Evolutionary conservation across 2,113 vertebrate species (phyloP), one percentile per base, ranked within the genome.

Genomic region (Pungitius pungitius): DNA sequence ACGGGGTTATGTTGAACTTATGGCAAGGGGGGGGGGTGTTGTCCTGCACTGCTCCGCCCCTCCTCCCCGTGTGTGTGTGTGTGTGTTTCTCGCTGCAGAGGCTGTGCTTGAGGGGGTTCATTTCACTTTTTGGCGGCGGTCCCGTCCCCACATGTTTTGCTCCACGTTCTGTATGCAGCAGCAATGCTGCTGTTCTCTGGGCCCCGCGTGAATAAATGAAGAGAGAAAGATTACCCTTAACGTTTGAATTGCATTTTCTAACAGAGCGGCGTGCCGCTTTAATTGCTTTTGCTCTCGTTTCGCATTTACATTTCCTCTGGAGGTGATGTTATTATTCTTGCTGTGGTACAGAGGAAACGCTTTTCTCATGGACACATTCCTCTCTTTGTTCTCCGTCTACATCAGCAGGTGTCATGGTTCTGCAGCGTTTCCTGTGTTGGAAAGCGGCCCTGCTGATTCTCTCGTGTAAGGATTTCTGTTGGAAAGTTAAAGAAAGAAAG

Each of bases 361-460:
- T 33, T 52, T 59, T 47, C 62, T 90, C 84, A 82, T 45, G 66
- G 55, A 80, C 66, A 72, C 62, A 82, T 82, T 84, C 82, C 63
- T 75, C 52, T 79, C 60, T 88, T 30, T 85, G 66, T 82, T 83
- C 57, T 84, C 72, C 77, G 33, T 87, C 77, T 68, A 43, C 80
- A 78, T 69, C 85, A 79, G 82, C 83, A 87, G 87, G 87, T 80
- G 78, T 73, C 72, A 91, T 91, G 88, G 87, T 86, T 73, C 85
- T 52, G 47, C 80, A 70, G 54, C 43, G 35, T 64, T 80, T 87
- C 81, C 86, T 68, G 67, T 67, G 72, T 81, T 88, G 89, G 79
- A 89, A 69, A 69, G 43, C 71, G 22, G 75, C 80, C 73, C 71
- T 75, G 39, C 77, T 91, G 76, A 79, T 91, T 57, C 82, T 91